Evolutionary conservation across 2,113 vertebrate species (phyloP).

Genomic region (Lophius piscatorius): DNA sequence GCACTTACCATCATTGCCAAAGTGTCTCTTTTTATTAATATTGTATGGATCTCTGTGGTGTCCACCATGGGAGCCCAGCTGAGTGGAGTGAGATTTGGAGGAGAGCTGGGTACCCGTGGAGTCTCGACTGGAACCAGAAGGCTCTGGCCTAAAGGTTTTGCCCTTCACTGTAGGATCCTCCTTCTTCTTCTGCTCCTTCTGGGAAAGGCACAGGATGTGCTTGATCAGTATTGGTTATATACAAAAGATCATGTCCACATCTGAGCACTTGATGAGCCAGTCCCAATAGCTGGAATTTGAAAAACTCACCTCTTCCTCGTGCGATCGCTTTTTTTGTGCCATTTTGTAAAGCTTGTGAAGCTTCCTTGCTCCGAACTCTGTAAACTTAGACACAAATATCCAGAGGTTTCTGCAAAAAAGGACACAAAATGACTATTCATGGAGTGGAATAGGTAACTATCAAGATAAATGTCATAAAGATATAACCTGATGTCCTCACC

Average conservation of each 20-base stretch:
- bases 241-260: not conserved
- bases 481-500: constrained; percentile 69
- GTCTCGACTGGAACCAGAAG: constrained; percentile 90
- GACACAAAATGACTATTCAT: not conserved
- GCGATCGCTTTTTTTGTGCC: constrained; percentile 96
- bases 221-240: not conserved
- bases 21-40: constrained; percentile 89
- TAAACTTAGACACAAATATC: constrained; percentile 99
- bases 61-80: constrained; percentile 82
- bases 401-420: constrained; percentile 89
- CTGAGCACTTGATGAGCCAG: not conserved
- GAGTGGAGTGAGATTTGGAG: constrained; percentile 82
- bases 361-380: constrained; percentile 96
- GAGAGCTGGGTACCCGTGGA: constrained; percentile 83
- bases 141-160: constrained; percentile 89
- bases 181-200: constrained; percentile 93
- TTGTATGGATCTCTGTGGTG: constrained; percentile 90
- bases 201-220: constrained; percentile 13
- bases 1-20: constrained; percentile 87
- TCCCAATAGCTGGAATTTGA: not conserved
- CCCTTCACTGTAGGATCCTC: constrained; percentile 84
- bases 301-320: constrained; percentile 90
- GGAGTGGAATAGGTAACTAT: not conserved
- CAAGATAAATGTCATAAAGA: not conserved
- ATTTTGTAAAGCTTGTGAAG: constrained; percentile 98